Evolutionary conservation across 2,797 vertebrate species (phyloP), one percentile per base, ranked within the genome.

Genomic region (Otolemur crassicaudatus): DNA sequence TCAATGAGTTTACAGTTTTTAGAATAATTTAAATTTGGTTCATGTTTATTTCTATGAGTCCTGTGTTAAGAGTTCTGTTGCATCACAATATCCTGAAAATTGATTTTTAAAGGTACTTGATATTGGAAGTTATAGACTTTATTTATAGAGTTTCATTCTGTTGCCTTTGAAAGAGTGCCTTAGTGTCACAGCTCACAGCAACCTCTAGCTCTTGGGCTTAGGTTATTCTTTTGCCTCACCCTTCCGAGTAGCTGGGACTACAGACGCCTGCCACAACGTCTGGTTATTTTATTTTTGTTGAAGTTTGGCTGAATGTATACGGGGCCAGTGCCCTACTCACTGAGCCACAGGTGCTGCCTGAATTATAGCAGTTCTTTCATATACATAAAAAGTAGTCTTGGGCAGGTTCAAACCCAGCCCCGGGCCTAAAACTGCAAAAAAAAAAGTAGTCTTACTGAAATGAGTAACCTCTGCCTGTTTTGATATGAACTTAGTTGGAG

Each of bases 31-130:
- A 65, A 88, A 34, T 73, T 61, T 75, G 37, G 72, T 46, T 89
- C 17, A 46, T 77, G 14, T 95, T 70, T 93, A 12, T 87, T 89
- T 93, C 34, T 75, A 12, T 91, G 60, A 92, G 61, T 65, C 17
- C 77, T 73, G 0, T 92, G 20, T 87, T 70, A 75, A 95, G 80
- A 97, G 27, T 37, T 93, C 72, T 60, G 85, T 95, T 77, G 90
- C n/a, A 69, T 91, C 58, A 25, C 16, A n/a, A 46, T 86, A 60
- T 83, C 88, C 49, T 94, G 90, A 94, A 96, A 96, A 95, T 43
- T 72, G 80, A 40, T 75, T 75, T 70, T 40, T 29, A 87, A 86
- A 81, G 69, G 20, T 89, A 63, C 13, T 53, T 70, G 82, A 31
- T 90, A 49, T 40, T 80, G 37, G 70, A 83, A 34, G 13, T 31